These are phyloP conservation scores for Andrena chrysosceles DNA, from an alignment of 2,888 invertebrate species.

Conservation along the genomic window DNA sequence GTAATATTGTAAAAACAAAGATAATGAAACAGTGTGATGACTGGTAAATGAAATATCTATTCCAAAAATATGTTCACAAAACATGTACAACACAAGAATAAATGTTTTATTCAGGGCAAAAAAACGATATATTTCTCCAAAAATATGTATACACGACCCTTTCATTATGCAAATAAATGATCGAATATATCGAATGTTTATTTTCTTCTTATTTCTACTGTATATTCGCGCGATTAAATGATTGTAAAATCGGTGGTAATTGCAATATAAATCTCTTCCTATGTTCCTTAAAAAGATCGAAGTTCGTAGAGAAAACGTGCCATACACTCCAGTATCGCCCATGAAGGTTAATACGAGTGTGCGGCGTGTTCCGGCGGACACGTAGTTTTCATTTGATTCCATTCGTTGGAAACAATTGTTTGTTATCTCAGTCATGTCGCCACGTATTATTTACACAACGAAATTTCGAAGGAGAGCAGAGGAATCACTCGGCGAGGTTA, in stretches of 20 bases:
- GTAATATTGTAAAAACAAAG: neutral
- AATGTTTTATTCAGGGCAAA: conserved; percentile 2
- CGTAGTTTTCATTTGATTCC: conserved; percentile 34
- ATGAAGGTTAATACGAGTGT: conserved; percentile 50
- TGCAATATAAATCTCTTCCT: neutral
- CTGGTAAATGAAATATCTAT: neutral
- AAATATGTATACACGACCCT: neutral
- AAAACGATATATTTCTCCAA: neutral
- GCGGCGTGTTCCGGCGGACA: neutral
- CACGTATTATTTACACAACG: conserved; percentile 1
- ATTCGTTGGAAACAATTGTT: conserved; percentile 1
- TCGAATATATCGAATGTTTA: neutral
- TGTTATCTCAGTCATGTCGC: neutral
- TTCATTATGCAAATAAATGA: neutral
- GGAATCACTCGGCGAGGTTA: neutral
- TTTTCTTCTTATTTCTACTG: neutral
- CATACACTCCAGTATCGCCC: conserved; percentile 21
- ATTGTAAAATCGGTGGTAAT: neutral
- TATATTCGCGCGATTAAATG: neutral
- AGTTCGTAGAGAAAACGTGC: conserved; percentile 37
- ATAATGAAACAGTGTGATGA: neutral
- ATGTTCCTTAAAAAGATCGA: neutral
- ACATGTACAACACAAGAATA: neutral
- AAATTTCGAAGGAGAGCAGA: neutral
- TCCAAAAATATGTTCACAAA: neutral